Conservation (phyloP, 2,113 vertebrate species). For the Cottus gobio region DNA sequence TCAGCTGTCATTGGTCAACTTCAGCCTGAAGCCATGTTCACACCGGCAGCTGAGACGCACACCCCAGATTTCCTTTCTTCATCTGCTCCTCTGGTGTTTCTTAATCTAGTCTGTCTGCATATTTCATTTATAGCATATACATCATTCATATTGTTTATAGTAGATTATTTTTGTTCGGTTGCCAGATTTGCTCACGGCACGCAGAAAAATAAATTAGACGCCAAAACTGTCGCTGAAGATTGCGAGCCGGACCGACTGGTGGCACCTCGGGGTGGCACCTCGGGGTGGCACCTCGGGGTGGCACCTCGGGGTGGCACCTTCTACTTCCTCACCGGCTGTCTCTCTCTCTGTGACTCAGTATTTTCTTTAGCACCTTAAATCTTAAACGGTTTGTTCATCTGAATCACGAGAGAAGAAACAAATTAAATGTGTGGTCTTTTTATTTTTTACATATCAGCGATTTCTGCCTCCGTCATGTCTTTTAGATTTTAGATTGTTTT, state of each 20-base stretch:
- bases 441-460: neutral
- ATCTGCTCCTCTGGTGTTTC: neutral
- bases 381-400: neutral
- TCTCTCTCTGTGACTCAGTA: too few relatives aligned
- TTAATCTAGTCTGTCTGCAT: neutral
- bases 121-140: neutral
- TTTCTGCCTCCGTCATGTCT: neutral
- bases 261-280: too few relatives aligned
- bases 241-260: too few relatives aligned
- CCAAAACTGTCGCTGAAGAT: too few relatives aligned
- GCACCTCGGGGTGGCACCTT: too few relatives aligned
- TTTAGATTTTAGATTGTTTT: neutral
- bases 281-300: too few relatives aligned
- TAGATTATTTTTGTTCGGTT: neutral
- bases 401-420: too few relatives aligned
- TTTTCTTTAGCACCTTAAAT: neutral
- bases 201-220: too few relatives aligned
- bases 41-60: neutral
- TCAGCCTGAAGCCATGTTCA: neutral
- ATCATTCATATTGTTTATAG: neutral
- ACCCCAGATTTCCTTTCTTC: neutral
- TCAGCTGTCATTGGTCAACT: neutral
- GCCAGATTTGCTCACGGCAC: too few relatives aligned
- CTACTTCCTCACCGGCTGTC: too few relatives aligned
- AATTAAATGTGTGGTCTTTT: neutral